These are phyloP conservation scores for Sparus aurata DNA, from an alignment of 2,797 vertebrate species.

Conservation along the genomic window DNA sequence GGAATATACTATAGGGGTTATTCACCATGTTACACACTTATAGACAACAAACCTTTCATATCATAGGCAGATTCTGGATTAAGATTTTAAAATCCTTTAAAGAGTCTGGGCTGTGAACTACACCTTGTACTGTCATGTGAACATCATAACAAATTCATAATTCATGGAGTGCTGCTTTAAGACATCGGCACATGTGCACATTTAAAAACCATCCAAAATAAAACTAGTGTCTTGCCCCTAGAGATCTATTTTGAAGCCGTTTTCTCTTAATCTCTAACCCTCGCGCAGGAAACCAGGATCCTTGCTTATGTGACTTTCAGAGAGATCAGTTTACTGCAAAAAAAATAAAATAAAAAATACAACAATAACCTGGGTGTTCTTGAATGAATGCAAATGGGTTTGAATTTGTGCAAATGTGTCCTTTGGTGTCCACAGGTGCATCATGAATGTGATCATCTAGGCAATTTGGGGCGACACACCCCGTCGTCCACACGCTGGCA, in stretches of 20 bases:
- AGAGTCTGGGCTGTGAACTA: background rate
- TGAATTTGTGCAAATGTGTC: background rate
- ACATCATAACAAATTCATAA: background rate
- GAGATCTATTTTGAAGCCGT: background rate
- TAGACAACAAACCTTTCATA: too few species aligned
- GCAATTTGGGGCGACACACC: background rate
- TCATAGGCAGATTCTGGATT: too few species aligned
- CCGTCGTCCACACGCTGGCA: slow-evolving; percentile 4
- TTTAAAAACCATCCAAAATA: background rate
- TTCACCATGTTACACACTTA: too few species aligned
- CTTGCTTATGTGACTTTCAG: slow-evolving; percentile 5
- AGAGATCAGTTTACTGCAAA: slow-evolving; percentile 1
- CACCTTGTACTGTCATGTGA: background rate
- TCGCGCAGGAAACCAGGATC: slow-evolving; percentile 5
- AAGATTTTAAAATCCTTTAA: too few species aligned
- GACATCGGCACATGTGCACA: background rate
- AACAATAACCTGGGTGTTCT: background rate
- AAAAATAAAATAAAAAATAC: background rate
- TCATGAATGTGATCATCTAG: slow-evolving; percentile 21
- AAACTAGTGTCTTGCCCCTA: background rate
- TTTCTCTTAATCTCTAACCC: background rate
- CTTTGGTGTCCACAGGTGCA: slow-evolving; percentile 22
- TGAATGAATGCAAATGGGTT: background rate
- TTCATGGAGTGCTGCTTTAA: background rate
- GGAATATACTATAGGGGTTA: too few species aligned